These are phyloP conservation scores for Bombus soroeensis DNA, from an alignment of 1,140 invertebrate species.

Conservation along the genomic window DNA sequence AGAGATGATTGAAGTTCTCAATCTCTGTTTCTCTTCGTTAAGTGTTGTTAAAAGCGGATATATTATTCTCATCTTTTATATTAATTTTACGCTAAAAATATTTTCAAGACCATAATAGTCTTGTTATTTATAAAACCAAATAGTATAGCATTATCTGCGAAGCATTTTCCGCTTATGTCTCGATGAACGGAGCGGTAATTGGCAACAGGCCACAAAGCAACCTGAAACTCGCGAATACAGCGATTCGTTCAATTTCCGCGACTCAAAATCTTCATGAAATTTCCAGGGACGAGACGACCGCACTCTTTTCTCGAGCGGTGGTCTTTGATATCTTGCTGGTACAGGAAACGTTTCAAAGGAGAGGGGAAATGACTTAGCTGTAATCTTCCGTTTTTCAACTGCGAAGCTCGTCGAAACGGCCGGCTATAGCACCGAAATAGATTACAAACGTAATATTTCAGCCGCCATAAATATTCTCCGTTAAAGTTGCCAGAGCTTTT, in stretches of 20 bases:
- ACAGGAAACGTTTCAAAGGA: conserved; percentile 46
- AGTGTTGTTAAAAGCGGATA: no score
- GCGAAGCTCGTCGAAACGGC: conserved; percentile 14
- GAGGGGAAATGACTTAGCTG: conserved; percentile 58
- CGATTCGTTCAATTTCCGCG: conserved; percentile 10
- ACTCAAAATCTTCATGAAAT: conserved; percentile 36
- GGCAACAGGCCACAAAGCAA: not conserved
- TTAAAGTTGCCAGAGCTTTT: conserved; percentile 15
- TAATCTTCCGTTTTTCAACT: conserved; percentile 26
- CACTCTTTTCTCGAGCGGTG: not conserved
- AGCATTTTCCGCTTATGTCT: no score
- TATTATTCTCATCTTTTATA: no score
- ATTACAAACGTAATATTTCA: conserved; percentile 71
- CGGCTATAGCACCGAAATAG: conserved; percentile 60
- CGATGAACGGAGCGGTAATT: not conserved
- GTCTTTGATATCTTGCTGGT: not conserved
- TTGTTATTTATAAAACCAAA: no score
- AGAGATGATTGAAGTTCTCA: no score
- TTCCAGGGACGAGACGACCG: conserved; percentile 13
- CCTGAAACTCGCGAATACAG: not conserved
- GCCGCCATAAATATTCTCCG: conserved; percentile 62
- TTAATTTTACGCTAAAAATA: no score
- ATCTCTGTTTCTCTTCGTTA: not conserved
- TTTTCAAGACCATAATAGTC: no score
- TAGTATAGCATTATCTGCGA: no score